phyloP scores from a whole-genome alignment of 1,140 invertebrate genomes.

The Thrips palmi region DNA sequence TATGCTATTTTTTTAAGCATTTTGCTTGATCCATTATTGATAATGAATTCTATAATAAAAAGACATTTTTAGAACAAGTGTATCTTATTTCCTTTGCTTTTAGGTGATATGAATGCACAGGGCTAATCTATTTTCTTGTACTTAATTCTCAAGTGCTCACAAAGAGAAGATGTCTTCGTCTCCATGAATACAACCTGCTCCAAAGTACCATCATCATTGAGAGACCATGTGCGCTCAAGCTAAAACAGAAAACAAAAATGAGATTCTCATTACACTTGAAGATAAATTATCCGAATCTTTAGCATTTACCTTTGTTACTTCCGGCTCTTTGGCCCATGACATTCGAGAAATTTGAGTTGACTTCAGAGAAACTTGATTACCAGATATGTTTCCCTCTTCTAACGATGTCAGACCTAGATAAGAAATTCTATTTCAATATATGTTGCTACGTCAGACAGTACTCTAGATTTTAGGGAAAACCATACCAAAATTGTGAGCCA shows the following conservation, averaged over 20 bases:
- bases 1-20: too few relatives aligned
- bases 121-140: constrained; percentile 24
- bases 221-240: constrained; percentile 25
- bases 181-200: constrained; percentile 35
- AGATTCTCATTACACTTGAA: too few relatives aligned
- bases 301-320: constrained; percentile 25
- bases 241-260: too few relatives aligned
- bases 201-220: constrained; percentile 26
- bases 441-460: too few relatives aligned
- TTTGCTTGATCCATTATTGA: too few relatives aligned
- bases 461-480: too few relatives aligned
- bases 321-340: constrained; percentile 29
- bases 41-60: too few relatives aligned
- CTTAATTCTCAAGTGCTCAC: constrained; percentile 33
- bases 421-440: too few relatives aligned
- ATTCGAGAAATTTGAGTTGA: constrained; percentile 28
- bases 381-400: constrained; percentile 29
- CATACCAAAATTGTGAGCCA: constrained; percentile 43
- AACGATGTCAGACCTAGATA: constrained; percentile 32
- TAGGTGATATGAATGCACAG: too few relatives aligned
- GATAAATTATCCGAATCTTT: too few relatives aligned
- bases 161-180: constrained; percentile 30
- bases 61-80: too few relatives aligned
- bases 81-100: too few relatives aligned
- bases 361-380: constrained; percentile 23